These are phyloP conservation scores for Apamea crenata DNA, from an alignment of 2,888 invertebrate genomes.

Conservation along the genomic window DNA sequence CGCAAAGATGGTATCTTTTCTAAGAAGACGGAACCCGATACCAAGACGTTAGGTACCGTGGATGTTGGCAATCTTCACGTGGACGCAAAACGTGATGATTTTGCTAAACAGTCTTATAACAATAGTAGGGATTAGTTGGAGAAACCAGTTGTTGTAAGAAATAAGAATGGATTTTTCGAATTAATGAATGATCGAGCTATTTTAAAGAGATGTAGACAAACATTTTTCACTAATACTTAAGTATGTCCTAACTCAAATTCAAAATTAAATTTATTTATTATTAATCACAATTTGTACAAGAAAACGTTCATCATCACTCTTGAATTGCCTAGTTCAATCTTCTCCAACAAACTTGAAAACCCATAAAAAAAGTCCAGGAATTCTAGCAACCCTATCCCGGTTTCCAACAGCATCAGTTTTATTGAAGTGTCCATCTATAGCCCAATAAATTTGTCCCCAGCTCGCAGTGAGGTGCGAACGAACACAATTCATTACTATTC, in stretches of 20 bases:
- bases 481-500: constrained; percentile 67
- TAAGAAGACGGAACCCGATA: constrained; percentile 63
- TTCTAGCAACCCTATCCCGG: constrained; percentile 39
- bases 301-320: not conserved
- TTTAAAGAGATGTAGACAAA: not conserved
- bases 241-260: too few relatives aligned
- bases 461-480: constrained; percentile 65
- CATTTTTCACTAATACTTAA: not conserved
- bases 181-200: not conserved
- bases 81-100: constrained; percentile 70
- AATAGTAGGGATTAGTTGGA: constrained; percentile 9
- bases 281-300: too few relatives aligned
- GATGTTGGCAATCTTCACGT: constrained; percentile 58
- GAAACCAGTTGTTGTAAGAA: constrained; percentile 8
- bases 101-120: constrained; percentile 63
- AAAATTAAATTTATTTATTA: too few relatives aligned
- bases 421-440: constrained; percentile 63
- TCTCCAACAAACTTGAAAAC: not conserved
- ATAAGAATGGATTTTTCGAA: not conserved
- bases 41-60: constrained; percentile 42
- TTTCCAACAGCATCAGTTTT: constrained; percentile 58
- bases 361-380: not conserved
- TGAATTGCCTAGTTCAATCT: not conserved
- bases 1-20: constrained; percentile 59
- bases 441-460: constrained; percentile 64